phyloP scores from a whole-genome alignment of 2,113 vertebrate genomes.

The Equus przewalskii region DNA sequence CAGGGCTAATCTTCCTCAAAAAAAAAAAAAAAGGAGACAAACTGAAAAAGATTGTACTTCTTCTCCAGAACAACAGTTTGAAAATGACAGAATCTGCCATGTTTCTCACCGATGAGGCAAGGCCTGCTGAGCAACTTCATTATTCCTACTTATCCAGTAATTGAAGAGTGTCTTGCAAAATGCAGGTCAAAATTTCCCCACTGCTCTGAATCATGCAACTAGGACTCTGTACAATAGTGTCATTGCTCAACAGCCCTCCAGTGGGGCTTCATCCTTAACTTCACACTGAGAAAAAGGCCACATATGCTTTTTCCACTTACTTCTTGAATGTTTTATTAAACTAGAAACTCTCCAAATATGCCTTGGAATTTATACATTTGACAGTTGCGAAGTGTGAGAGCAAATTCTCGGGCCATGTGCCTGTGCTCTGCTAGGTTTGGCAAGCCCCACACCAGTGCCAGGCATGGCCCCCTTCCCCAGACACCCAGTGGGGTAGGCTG shows the following conservation, averaged over 20 bases:
- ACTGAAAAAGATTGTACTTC: neutral
- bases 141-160: neutral
- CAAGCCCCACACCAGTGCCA: neutral
- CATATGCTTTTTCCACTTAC: neutral
- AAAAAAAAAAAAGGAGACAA: neutral
- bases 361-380: neutral
- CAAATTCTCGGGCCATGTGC: rapidly evolving
- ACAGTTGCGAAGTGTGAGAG: neutral
- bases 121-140: neutral
- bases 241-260: neutral
- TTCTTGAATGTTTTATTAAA: neutral
- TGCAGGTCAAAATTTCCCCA: neutral
- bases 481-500: neutral
- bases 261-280: neutral
- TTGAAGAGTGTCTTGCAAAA: neutral
- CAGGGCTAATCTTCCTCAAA: no score
- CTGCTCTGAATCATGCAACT: neutral
- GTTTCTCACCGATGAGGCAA: neutral
- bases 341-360: neutral
- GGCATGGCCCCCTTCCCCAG: neutral
- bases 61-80: neutral
- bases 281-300: neutral
- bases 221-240: rapidly evolving
- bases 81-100: neutral
- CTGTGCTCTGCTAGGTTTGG: neutral